Base-by-base conservation (phyloP, 2,888 invertebrate genomes). In the Drosophila demipolita region DNA sequence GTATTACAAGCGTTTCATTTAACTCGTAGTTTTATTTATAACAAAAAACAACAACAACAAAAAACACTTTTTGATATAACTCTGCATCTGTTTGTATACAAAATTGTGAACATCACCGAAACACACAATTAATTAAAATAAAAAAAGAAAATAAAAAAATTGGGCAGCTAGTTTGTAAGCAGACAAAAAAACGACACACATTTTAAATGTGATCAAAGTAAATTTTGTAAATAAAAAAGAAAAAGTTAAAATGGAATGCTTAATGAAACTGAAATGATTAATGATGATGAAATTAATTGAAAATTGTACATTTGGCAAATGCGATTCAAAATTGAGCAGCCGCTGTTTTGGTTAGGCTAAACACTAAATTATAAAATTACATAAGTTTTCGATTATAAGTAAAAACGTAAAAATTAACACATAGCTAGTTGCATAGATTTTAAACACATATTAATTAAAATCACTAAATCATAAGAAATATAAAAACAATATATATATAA, bases 391-490 rank as follows among this genome's bases (percentile, higher is more conserved):
- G 40, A 38, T n/a, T 29, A 11, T 36, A 54, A 54, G 36, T 38
- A 38, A 55, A 35, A 38, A 42, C 29, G 9, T 42, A 42, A 50
- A 72, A 75, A 45, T 66, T 87, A 84, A 84, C 87, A 89, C 87
- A 60, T 83, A 89, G 89, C 54, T 87, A 87, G 84, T 68, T 72
- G 60, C 62, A 75, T 87, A 87, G 83, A 85, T 76, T 82, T 82
- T 73, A 75, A 79, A 87, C 72, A 69, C 63, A 75, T 42, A 64
- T 50, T 73, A 15, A 73, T n/a, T 48, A 67, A 63, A 65, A 54
- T 65, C 66, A 70, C 52, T 66, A 55, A 66, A 36, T 53, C 26
- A 58, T 58, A 65, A 66, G 54, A 45, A 17, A 7, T 29, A 35
- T 48, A 65, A 75, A 66, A 55, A 29, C 29, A 29, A 29, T 29